These are phyloP conservation scores for Stomatorhinus ivindoensis DNA, from an alignment of 2,113 vertebrate species.

Conservation along the genomic window DNA sequence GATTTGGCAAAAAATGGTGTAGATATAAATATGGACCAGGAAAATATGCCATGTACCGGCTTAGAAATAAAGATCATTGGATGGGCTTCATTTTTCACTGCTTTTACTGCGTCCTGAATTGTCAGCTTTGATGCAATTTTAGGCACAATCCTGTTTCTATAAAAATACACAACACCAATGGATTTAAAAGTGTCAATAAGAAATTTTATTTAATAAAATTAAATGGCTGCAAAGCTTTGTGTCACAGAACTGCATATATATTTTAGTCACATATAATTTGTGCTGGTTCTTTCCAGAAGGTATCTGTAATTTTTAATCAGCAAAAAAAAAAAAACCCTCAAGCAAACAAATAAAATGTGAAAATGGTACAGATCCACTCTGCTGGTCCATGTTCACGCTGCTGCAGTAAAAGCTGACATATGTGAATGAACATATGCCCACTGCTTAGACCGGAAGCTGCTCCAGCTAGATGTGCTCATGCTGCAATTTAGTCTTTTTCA, in stretches of 20 bases:
- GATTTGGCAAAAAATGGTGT: not conserved
- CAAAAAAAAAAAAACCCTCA: not conserved
- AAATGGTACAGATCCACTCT: not conserved
- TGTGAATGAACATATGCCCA: slow-evolving; percentile 35
- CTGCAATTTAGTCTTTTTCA: slow-evolving; percentile 14
- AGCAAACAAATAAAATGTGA: not conserved
- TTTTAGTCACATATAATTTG: not conserved
- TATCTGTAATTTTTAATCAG: not conserved
- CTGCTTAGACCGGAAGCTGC: slow-evolving; percentile 23
- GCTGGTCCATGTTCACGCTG: slow-evolving; percentile 14
- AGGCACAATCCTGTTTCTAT: not conserved
- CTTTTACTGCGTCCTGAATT: not conserved
- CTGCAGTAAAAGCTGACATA: slow-evolving; percentile 30
- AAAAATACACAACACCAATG: not conserved
- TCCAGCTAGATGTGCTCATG: not conserved
- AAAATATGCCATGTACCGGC: not conserved
- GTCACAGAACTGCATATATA: not conserved
- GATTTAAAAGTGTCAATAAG: not conserved
- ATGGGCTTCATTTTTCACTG: not conserved
- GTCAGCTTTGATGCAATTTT: not conserved
- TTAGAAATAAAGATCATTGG: not conserved
- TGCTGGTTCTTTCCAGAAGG: not conserved
- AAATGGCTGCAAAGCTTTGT: not conserved
- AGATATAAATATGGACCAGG: not conserved
- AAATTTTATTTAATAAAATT: not conserved